Percentiles rank a stretch among this genome's conserved stretches.
phyloP scores from a whole-genome alignment of 2,888 invertebrate species.

The Campoplex nolae region DNA sequence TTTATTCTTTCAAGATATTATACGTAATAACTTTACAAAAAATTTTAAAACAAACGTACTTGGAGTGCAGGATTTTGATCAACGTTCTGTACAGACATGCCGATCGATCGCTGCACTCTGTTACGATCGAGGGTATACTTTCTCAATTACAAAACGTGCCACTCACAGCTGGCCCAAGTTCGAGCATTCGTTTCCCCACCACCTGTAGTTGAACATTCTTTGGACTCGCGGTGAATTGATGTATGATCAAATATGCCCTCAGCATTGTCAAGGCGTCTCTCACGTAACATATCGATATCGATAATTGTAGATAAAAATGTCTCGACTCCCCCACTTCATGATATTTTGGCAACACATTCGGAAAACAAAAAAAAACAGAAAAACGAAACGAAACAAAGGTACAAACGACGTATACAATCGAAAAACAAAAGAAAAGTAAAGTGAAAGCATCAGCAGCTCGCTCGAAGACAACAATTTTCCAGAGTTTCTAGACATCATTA shows the following conservation, averaged over 20 bases:
- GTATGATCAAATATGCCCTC: not conserved
- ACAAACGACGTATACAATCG: too few species aligned
- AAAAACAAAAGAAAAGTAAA: not conserved
- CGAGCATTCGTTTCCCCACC: conserved; percentile 25
- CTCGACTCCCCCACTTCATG: not conserved
- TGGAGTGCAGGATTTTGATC: conserved; percentile 35
- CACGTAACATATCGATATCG: conserved; percentile 12
- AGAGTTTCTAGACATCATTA: not conserved
- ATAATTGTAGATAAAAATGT: conserved; percentile 18
- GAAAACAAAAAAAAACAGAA: not conserved
- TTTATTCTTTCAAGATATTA: not conserved
- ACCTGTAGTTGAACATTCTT: conserved; percentile 17
- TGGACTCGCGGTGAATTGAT: conserved; percentile 6
- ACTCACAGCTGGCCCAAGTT: conserved; percentile 6
- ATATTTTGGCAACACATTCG: not conserved
- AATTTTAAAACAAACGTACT: not conserved
- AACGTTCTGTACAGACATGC: conserved; percentile 49
- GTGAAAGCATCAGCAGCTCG: not conserved
- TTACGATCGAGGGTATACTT: conserved; percentile 28
- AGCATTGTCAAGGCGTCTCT: not conserved
- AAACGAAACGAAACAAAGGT: not conserved
- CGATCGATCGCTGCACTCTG: conserved; percentile 30
- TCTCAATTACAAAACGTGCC: conserved; percentile 42
- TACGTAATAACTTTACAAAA: not conserved
- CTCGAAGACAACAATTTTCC: not conserved